These are phyloP conservation scores for Sesamia inferens DNA, from an alignment of 2,888 invertebrate species.

Conservation along the genomic window DNA sequence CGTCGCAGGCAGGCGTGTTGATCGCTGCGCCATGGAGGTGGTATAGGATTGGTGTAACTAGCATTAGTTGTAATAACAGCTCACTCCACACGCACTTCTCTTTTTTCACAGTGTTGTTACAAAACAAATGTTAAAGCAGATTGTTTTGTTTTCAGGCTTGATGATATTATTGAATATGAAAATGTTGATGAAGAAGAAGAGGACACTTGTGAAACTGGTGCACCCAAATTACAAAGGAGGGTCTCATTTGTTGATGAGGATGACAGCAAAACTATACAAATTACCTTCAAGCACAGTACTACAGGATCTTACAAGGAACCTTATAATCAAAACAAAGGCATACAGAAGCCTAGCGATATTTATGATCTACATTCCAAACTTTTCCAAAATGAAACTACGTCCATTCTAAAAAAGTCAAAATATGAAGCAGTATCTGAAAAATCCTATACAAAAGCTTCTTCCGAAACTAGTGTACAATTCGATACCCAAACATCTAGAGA, in stretches of 20 bases:
- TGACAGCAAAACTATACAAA: constrained; percentile 79
- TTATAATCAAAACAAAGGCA: constrained; percentile 76
- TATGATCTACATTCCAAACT: constrained; percentile 76
- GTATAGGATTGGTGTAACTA: no score
- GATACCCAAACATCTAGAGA: constrained; percentile 35
- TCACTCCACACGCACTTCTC: no score
- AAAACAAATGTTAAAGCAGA: constrained; percentile 5
- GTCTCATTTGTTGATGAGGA: constrained; percentile 84
- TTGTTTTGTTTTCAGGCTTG: constrained; percentile 62
- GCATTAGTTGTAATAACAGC: no score
- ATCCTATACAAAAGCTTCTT: not conserved
- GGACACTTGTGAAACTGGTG: constrained; percentile 33
- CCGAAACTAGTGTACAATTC: constrained; percentile 36
- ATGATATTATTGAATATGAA: constrained; percentile 76
- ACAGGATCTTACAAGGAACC: constrained; percentile 66
- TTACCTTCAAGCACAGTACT: constrained; percentile 81
- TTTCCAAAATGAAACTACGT: constrained; percentile 74
- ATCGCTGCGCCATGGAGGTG: no score
- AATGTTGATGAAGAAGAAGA: constrained; percentile 65
- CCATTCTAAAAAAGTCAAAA: constrained; percentile 84
- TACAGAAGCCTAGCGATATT: constrained; percentile 85
- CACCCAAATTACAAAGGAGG: constrained; percentile 69
- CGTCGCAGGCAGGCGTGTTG: no score
- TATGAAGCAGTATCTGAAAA: constrained; percentile 61
- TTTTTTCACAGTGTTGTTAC: not conserved